Conservation (phyloP, 2,113 vertebrate species). For the Cynocephalus volans region DNA sequence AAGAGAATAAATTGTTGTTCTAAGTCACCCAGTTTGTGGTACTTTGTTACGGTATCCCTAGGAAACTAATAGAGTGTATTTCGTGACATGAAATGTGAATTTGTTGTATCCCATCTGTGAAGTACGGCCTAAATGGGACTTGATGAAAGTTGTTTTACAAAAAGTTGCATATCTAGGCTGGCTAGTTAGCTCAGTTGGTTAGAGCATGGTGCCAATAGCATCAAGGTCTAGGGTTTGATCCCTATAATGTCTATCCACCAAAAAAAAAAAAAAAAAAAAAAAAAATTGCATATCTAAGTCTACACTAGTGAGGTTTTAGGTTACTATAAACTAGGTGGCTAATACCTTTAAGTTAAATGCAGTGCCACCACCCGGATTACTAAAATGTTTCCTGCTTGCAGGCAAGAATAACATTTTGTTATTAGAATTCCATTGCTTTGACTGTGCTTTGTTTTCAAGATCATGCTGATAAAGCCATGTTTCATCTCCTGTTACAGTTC, state of each 20-base stretch:
- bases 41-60: background rate
- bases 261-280: too few species aligned
- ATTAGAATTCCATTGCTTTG: background rate
- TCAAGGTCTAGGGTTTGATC: too few species aligned
- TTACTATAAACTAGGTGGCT: background rate
- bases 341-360: background rate
- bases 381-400: conserved; percentile 21
- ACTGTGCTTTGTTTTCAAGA: too few species aligned
- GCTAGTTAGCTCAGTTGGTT: too few species aligned
- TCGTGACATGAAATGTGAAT: background rate
- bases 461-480: too few species aligned
- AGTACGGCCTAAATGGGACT: background rate
- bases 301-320: background rate
- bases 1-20: background rate
- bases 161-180: too few species aligned
- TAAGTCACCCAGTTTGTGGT: background rate
- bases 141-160: background rate
- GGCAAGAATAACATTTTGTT: background rate
- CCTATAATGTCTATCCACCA: too few species aligned
- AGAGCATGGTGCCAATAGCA: too few species aligned
- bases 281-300: background rate
- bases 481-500: too few species aligned
- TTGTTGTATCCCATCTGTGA: background rate
- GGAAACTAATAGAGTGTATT: background rate
- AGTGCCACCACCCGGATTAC: background rate